Evolutionary conservation across 1,140 invertebrate species (phyloP).

Genomic region (Orius insidiosus): DNA sequence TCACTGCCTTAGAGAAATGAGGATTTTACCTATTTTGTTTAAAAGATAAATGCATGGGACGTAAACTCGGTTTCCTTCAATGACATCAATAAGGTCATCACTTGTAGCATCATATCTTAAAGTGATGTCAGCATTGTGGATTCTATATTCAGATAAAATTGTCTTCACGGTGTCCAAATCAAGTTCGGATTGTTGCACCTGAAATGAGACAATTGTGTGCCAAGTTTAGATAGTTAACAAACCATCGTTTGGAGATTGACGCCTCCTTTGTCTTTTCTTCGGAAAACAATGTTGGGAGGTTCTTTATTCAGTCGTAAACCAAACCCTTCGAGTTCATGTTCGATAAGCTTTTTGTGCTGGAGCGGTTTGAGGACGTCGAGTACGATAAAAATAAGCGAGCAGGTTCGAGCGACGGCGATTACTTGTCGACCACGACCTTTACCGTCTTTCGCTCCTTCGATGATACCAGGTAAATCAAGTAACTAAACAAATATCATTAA

Average conservation of each 20-base stretch:
- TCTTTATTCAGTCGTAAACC: constrained; percentile 91
- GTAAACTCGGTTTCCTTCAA: constrained; percentile 92
- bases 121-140: constrained; percentile 94
- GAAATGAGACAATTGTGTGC: neutral
- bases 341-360: constrained; percentile 87
- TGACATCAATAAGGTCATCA: constrained; percentile 98
- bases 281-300: constrained; percentile 92
- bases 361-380: constrained; percentile 95
- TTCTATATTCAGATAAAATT: constrained; percentile 97
- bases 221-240: constrained; percentile 21
- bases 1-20: too few species aligned
- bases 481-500: too few species aligned
- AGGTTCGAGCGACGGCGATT: constrained; percentile 96
- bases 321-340: constrained; percentile 98
- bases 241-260: constrained; percentile 82
- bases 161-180: constrained; percentile 91
- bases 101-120: constrained; percentile 91
- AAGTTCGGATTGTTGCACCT: constrained; percentile 83
- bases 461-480: constrained; percentile 91
- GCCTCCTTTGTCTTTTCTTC: constrained; percentile 91
- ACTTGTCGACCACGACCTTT: constrained; percentile 98
- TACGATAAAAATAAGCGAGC: constrained; percentile 95
- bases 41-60: constrained; percentile 95
- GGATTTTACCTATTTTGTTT: constrained; percentile 99
- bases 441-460: constrained; percentile 82